Base-by-base conservation (phyloP, 2,113 vertebrate species). In the Onychostoma macrolepis region DNA sequence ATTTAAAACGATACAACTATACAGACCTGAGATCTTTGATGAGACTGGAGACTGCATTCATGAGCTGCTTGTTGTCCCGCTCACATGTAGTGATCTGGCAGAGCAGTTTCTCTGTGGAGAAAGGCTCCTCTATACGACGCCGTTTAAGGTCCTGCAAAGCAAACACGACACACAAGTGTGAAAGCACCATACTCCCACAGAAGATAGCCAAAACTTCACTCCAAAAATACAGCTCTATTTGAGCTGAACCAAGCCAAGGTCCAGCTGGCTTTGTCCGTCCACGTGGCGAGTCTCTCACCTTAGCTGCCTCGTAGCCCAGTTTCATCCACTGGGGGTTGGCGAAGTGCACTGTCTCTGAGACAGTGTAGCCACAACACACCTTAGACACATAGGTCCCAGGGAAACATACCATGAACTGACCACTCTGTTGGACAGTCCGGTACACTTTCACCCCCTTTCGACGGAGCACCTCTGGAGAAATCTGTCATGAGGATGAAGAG, bases 331-430 rank as follows among this genome's bases (percentile, higher is more conserved):
- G 96, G 93, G 95, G 96, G 94, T 96, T 97, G 94, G 96, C 97
- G 91, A 97, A 97, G 96, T 97, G 96, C 94, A 97, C 96, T 5
- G 96, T 97, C 94, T 97, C 97, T 3, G 97, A 97, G 90, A 97
- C 97, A 82, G 96, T 97, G 92, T 97, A 97, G 89, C 97, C 97
- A 88, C 97, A 97, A 93, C 96, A 97, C 91, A 97, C 96, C 95
- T 96, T 97, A 91, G 97, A 96, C 92, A 97, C 96, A 89, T 97
- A 97, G 91, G 97, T 95, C 83, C 96, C 97, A 4, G 97, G 97
- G 92, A 97, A 97, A 93, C 96, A 97, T 93, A 97, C 95, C 38
- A 97, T 93, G 19, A 97, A 97, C 94, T 97, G 96, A 87, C 97
- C 96, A 0, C 96, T 96, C 94, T 96, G 93, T 93, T 97, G 97